Conservation (phyloP, 2,113 vertebrate species). For the Geothlypis trichas region DNA sequence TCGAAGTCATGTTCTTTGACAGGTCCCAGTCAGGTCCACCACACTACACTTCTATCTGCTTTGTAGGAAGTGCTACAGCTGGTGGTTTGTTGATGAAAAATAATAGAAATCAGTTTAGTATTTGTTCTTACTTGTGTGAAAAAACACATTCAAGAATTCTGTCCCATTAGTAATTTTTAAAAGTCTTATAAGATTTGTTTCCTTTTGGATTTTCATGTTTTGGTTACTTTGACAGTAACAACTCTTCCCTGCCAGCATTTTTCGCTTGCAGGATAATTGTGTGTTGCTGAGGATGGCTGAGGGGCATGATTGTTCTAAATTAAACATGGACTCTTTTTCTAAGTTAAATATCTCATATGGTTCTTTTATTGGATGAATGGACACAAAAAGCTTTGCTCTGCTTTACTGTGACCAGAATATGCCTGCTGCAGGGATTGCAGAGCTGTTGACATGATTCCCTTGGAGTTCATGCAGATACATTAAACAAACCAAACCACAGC, state of each 20-base stretch:
- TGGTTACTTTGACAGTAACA: neutral
- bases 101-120: neutral
- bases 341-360: neutral
- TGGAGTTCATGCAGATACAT: neutral
- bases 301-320: neutral
- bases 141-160: neutral
- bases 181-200: neutral
- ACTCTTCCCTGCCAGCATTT: neutral
- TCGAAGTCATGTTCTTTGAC: neutral
- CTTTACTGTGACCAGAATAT: neutral
- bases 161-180: neutral
- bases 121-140: neutral
- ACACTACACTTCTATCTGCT: neutral
- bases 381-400: neutral
- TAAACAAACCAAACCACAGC: neutral
- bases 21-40: fast-evolving
- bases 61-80: neutral
- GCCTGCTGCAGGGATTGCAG: neutral
- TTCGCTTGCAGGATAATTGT: neutral
- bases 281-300: neutral
- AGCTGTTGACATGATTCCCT: neutral
- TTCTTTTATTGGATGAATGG: neutral
- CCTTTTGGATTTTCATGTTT: neutral
- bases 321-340: neutral
- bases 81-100: neutral